Evolutionary conservation across 2,888 invertebrate genomes (phyloP).

Genomic region (Siphlonurus alternatus): DNA sequence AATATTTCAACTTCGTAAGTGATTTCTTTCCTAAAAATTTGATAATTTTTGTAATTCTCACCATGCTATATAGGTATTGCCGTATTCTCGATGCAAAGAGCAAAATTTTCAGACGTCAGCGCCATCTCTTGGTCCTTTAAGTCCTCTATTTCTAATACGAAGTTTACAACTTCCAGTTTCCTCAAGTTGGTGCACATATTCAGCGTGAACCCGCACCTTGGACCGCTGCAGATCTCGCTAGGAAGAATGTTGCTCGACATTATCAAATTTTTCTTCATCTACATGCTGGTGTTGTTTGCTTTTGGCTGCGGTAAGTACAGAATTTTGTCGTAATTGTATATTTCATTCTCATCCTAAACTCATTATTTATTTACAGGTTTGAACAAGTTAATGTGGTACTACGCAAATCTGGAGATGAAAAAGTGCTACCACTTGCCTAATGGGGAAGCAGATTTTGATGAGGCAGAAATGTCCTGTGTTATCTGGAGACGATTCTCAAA

Average conservation of each 20-base stretch:
- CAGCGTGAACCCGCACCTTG: constrained; percentile 90
- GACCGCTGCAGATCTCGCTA: constrained; percentile 87
- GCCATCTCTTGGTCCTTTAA: too few relatives aligned
- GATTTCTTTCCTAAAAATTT: too few relatives aligned
- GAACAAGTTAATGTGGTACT: constrained; percentile 86
- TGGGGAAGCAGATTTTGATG: constrained; percentile 68
- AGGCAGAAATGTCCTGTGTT: constrained; percentile 62
- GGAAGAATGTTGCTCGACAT: constrained; percentile 91
- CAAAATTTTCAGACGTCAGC: too few relatives aligned
- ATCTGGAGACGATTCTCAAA: constrained; percentile 83
- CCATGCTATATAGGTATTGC: too few relatives aligned
- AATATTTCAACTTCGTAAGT: too few relatives aligned
- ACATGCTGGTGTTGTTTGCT: constrained; percentile 79
- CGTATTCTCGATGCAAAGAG: too few relatives aligned
- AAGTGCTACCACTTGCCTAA: constrained; percentile 64
- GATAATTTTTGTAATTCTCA: too few relatives aligned
- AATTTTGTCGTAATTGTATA: neutral
- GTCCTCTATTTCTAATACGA: too few relatives aligned
- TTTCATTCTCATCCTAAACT: neutral
- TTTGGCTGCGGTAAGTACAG: constrained; percentile 73
- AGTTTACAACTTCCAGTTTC: constrained; percentile 62
- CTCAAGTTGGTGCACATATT: constrained; percentile 92
- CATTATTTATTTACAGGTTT: constrained; percentile 35
- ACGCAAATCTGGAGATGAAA: constrained; percentile 71
- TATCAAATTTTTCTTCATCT: constrained; percentile 91